phyloP scores from a whole-genome alignment of 2,888 invertebrate genomes.

The Oscheius sp. region DNA sequence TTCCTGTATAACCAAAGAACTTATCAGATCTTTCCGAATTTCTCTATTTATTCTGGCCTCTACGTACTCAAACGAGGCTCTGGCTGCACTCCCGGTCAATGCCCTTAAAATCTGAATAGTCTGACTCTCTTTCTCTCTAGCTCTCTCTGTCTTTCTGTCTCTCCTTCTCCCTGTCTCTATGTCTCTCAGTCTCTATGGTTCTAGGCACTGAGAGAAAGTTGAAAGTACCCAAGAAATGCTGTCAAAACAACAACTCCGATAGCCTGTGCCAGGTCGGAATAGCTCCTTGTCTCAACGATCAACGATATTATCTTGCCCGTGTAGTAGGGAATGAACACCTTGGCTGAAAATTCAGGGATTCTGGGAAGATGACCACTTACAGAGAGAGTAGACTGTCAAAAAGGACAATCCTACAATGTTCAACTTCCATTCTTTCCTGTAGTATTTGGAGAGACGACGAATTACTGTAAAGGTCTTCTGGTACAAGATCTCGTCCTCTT shows the following conservation, averaged over 20 bases:
- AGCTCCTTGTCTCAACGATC: conserved; percentile 73
- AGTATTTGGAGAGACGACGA: conserved; percentile 68
- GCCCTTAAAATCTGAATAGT: conserved; percentile 60
- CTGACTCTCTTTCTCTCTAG: background rate
- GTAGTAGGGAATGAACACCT: conserved; percentile 75
- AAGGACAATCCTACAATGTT: conserved; percentile 71
- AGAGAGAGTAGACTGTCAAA: conserved; percentile 69
- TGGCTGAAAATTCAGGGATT: conserved; percentile 58
- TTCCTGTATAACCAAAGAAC: conserved; percentile 73
- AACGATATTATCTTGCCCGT: conserved; percentile 74
- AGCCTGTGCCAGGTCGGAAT: conserved; percentile 67
- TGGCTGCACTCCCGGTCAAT: conserved; percentile 73
- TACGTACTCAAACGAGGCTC: conserved; percentile 73
- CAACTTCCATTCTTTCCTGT: conserved; percentile 71
- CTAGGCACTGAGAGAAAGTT: background rate
- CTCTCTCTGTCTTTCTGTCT: too few relatives aligned
- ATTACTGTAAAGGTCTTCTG: conserved; percentile 63
- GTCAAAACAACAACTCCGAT: conserved; percentile 70
- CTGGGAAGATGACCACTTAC: conserved; percentile 46
- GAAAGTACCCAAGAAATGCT: conserved; percentile 63
- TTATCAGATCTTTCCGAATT: conserved; percentile 73
- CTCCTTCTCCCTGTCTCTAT: too few relatives aligned
- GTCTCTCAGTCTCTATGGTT: too few relatives aligned
- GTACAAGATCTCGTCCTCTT: conserved; percentile 41
- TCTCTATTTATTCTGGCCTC: conserved; percentile 73